Conservation (phyloP, 1,140 invertebrate species). For the Trichonephila inaurata region DNA sequence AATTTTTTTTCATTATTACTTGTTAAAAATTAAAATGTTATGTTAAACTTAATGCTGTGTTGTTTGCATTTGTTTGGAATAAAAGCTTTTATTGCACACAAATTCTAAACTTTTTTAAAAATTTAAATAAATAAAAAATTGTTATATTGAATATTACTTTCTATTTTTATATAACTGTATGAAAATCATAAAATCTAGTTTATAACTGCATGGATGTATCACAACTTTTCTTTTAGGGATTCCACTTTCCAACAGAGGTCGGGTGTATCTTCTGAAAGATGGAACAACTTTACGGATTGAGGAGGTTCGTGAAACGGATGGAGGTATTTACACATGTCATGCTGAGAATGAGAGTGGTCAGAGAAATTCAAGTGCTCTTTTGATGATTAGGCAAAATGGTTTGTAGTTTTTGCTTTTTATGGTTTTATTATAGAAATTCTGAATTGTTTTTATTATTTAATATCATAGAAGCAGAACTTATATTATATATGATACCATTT, state of each 20-base stretch:
- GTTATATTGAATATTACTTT: neutral
- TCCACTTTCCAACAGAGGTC: constrained; percentile 78
- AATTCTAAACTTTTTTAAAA: neutral
- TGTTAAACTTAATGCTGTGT: too few species aligned
- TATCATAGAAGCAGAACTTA: too few species aligned
- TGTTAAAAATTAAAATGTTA: too few species aligned
- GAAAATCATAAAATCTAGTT: neutral
- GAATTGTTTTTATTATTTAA: too few species aligned
- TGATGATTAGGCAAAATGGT: constrained; percentile 84
- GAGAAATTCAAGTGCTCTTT: constrained; percentile 62
- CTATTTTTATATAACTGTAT: neutral
- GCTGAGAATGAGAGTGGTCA: constrained; percentile 64
- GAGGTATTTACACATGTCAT: constrained; percentile 75
- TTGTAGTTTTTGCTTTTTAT: constrained; percentile 64
- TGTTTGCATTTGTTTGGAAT: too few species aligned
- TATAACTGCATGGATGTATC: neutral
- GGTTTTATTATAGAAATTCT: neutral
- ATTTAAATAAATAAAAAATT: neutral
- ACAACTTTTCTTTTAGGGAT: neutral
- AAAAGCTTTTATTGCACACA: too few species aligned
- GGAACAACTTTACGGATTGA: constrained; percentile 50
- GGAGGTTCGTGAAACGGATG: constrained; percentile 61
- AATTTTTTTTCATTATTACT: too few species aligned
- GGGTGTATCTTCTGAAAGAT: constrained; percentile 76
- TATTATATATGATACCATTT: too few species aligned